phyloP scores from a whole-genome alignment of 1,140 invertebrate species.

The Hylyphantes graminicola region DNA sequence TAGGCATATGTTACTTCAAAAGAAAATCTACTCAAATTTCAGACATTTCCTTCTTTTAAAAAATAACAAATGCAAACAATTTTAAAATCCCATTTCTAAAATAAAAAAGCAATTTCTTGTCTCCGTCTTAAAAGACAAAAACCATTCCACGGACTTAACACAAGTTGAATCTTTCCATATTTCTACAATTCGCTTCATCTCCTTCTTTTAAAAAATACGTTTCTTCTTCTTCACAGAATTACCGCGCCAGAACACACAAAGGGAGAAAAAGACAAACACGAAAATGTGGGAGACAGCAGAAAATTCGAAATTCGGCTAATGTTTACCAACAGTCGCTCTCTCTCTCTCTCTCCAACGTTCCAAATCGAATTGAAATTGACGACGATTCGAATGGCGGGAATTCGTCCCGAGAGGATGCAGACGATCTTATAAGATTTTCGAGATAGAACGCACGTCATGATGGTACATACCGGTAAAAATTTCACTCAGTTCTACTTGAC shows the following conservation, averaged over 20 bases:
- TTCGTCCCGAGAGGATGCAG: slow-evolving; percentile 17
- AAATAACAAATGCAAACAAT: background rate
- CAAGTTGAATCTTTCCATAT: slow-evolving; percentile 11
- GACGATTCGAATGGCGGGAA: slow-evolving; percentile 35
- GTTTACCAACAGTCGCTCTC: slow-evolving; percentile 48
- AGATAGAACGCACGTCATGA: too few species aligned
- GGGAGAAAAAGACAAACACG: slow-evolving; percentile 27
- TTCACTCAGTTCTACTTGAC: too few species aligned
- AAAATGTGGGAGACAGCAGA: slow-evolving; percentile 33
- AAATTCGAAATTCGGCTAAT: slow-evolving; percentile 44
- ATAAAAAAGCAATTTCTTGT: slow-evolving; percentile 48
- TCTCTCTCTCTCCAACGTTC: background rate
- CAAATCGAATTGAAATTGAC: slow-evolving; percentile 53
- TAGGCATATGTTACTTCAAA: too few species aligned
- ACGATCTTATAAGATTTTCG: slow-evolving; percentile 34
- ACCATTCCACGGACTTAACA: slow-evolving; percentile 35
- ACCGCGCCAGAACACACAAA: slow-evolving; percentile 34
- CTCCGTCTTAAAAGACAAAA: slow-evolving; percentile 19
- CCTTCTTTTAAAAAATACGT: slow-evolving; percentile 13
- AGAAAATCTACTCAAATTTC: too few species aligned
- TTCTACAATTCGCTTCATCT: slow-evolving; percentile 39
- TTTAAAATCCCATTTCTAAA: slow-evolving; percentile 14
- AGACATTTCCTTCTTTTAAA: too few species aligned
- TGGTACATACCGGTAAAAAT: too few species aligned
- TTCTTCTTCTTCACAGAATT: slow-evolving; percentile 30